Conservation (phyloP, 2,113 vertebrate genomes). For the Grus americana region DNA sequence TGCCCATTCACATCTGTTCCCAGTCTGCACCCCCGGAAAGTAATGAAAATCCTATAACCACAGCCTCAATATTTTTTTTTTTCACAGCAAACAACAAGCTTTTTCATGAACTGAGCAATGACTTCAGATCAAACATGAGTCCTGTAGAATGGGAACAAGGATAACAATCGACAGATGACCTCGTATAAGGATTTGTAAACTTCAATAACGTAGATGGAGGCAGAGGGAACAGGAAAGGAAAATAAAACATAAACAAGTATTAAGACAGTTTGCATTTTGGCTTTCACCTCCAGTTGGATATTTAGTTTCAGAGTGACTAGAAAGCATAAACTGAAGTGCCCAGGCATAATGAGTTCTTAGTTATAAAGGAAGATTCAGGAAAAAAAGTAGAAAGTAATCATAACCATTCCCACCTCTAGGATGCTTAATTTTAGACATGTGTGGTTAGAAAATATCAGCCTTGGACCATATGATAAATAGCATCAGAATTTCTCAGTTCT, state of each 20-base stretch:
- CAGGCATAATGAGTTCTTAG: neutral
- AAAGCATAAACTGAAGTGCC: neutral
- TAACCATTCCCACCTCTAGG: neutral
- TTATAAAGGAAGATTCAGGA: neutral
- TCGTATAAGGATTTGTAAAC: neutral
- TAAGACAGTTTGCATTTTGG: neutral
- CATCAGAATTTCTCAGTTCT: neutral
- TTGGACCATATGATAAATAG: neutral
- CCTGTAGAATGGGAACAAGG: neutral
- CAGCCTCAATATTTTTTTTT: neutral
- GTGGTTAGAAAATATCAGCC: neutral
- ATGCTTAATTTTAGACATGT: neutral
- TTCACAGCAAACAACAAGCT: conserved; percentile 7
- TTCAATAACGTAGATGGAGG: neutral
- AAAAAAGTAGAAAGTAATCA: neutral
- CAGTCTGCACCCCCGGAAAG: neutral
- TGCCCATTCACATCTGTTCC: conserved; percentile 42
- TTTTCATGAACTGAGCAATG: conserved; percentile 1
- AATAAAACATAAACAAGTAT: neutral
- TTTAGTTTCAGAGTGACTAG: neutral
- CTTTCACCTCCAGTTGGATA: neutral
- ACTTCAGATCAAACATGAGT: neutral
- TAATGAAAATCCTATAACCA: conserved; percentile 32
- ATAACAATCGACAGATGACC: neutral
- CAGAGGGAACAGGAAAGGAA: neutral